phyloP scores from a whole-genome alignment of 1,140 invertebrate species.

The Saccostrea cuccullata region DNA sequence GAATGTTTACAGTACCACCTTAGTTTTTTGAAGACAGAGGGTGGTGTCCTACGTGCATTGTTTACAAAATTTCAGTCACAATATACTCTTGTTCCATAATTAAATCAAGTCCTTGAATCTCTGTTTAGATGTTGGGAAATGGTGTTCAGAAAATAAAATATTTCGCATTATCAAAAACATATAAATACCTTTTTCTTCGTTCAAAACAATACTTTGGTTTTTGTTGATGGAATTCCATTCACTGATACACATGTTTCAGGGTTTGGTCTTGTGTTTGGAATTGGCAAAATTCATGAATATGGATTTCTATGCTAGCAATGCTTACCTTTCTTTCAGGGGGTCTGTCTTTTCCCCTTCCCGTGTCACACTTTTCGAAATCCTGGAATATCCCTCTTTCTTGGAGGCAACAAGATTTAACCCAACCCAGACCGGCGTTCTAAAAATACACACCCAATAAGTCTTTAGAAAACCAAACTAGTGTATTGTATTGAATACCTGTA shows the following conservation, averaged over 20 bases:
- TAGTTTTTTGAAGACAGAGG: neutral
- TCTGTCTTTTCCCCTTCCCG: neutral
- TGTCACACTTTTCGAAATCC: neutral
- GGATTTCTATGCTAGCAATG: neutral
- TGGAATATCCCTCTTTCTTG: constrained; percentile 35
- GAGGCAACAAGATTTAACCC: constrained; percentile 31
- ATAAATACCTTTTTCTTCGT: neutral
- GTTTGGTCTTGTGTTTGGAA: neutral
- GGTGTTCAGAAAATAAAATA: neutral
- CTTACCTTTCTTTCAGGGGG: neutral
- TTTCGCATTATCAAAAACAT: neutral
- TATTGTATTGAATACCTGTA: constrained; percentile 30
- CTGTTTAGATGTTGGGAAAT: neutral
- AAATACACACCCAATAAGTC: constrained; percentile 39
- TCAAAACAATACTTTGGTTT: constrained; percentile 6
- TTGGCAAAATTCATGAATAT: neutral
- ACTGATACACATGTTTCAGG: constrained; percentile 14
- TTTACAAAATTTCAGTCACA: neutral
- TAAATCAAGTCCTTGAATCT: neutral
- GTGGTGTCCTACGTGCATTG: constrained; percentile 12
- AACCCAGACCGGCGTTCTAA: constrained; percentile 38
- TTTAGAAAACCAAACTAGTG: constrained; percentile 15
- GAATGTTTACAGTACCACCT: too few species aligned
- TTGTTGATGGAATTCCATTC: constrained; percentile 17
- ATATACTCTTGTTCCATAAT: neutral